These are phyloP conservation scores for Dermatemys mawii DNA, from an alignment of 2,113 vertebrate genomes.

Conservation along the genomic window DNA sequence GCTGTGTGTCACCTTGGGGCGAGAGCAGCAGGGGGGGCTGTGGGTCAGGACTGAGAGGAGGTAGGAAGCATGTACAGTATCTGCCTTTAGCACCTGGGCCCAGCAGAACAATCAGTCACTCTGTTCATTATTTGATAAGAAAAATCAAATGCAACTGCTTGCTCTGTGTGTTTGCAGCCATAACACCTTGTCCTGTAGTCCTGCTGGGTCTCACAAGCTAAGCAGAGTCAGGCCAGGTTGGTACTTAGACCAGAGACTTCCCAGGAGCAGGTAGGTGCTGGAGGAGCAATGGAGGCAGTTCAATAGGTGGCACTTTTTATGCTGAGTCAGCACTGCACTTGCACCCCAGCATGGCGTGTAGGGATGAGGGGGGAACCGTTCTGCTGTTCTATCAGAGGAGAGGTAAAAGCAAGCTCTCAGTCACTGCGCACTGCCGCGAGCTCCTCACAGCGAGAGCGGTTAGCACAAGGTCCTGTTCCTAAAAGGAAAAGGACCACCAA, in stretches of 20 bases:
- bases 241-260: neutral
- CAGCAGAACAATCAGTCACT: neutral
- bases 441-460: neutral
- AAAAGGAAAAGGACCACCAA: fast-evolving
- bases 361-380: no score
- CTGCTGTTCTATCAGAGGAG: no score
- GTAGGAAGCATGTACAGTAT: neutral
- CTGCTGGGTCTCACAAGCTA: neutral
- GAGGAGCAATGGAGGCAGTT: neutral
- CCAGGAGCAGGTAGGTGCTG: neutral
- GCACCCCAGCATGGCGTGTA: fast-evolving
- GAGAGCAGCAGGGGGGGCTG: neutral
- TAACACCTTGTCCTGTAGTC: neutral
- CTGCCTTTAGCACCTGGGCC: neutral
- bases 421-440: no score
- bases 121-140: neutral
- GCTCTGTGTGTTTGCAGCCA: neutral
- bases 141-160: neutral
- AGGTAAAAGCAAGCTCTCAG: no score
- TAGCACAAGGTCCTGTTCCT: fast-evolving
- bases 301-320: neutral
- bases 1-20: neutral
- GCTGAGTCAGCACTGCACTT: neutral
- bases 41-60: fast-evolving
- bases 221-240: neutral